Percentiles rank a stretch among this genome's conserved stretches.
phyloP scores from a whole-genome alignment of 2,113 vertebrate genomes.

The Alethe diademata region DNA sequence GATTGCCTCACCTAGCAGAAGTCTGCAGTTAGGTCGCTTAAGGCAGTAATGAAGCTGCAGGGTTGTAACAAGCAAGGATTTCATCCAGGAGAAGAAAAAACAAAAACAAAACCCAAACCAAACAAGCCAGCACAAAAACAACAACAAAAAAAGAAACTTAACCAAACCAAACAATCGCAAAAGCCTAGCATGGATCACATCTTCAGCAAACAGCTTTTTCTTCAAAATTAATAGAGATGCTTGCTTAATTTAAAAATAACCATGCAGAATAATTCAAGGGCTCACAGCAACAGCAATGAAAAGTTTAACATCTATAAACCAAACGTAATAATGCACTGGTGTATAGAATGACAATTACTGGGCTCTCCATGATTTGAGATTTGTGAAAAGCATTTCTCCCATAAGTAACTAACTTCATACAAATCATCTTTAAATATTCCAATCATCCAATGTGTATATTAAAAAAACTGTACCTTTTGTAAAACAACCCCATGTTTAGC shows the following conservation, averaged over 20 bases:
- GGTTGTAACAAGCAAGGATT: neutral
- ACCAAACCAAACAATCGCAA: neutral
- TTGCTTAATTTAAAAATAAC: neutral
- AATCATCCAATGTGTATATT: neutral
- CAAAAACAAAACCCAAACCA: neutral
- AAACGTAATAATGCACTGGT: neutral
- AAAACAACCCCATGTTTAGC: neutral
- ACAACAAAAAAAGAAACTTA: neutral
- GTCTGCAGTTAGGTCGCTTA: neutral
- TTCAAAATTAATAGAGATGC: neutral
- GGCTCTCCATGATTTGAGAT: neutral
- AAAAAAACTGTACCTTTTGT: neutral
- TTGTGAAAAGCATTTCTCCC: neutral
- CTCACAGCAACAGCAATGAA: neutral
- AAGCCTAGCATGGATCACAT: neutral
- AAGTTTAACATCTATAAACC: neutral
- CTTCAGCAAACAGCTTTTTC: neutral
- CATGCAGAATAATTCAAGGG: neutral
- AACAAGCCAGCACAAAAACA: neutral
- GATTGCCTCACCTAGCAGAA: neutral
- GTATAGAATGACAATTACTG: neutral
- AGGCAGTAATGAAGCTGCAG: neutral
- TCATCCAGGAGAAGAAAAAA: neutral
- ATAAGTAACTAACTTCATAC: neutral
- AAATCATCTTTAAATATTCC: neutral